phyloP scores from a whole-genome alignment of 2,888 invertebrate genomes.

The Aleiodes alternator region DNA sequence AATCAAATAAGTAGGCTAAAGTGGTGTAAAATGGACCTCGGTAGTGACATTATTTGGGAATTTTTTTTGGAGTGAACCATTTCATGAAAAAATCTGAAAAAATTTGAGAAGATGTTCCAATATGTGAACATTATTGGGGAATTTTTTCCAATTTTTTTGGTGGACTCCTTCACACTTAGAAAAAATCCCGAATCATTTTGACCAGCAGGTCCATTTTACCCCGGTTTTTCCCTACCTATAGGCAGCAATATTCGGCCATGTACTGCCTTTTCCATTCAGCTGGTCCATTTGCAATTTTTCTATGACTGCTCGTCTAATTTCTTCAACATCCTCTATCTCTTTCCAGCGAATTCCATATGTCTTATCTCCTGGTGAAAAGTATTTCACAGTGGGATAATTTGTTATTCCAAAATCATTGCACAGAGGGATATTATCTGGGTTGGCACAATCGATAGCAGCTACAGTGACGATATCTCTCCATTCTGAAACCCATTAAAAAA shows the following conservation, averaged over 20 bases:
- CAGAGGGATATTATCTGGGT: slow-evolving; percentile 87
- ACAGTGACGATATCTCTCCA: slow-evolving; percentile 87
- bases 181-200: too few species aligned
- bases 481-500: slow-evolving; percentile 69
- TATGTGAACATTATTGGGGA: too few species aligned
- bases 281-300: slow-evolving; percentile 81
- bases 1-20: too few species aligned
- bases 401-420: slow-evolving; percentile 93
- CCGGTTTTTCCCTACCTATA: slow-evolving; percentile 73
- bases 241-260: slow-evolving; percentile 82
- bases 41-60: too few species aligned
- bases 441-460: slow-evolving; percentile 91
- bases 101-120: too few species aligned
- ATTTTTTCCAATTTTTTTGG: too few species aligned
- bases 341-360: slow-evolving; percentile 80
- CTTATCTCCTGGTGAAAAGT: slow-evolving; percentile 83
- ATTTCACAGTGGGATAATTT: slow-evolving; percentile 91
- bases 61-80: too few species aligned
- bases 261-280: slow-evolving; percentile 77
- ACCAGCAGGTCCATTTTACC: too few species aligned
- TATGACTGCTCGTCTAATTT: slow-evolving; percentile 79
- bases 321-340: slow-evolving; percentile 78
- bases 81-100: too few species aligned
- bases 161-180: too few species aligned
- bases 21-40: too few species aligned